Evolutionary conservation across 2,888 invertebrate genomes (phyloP), one percentile per base, ranked within the genome.

Genomic region (Prostheceraeus crozeri): DNA sequence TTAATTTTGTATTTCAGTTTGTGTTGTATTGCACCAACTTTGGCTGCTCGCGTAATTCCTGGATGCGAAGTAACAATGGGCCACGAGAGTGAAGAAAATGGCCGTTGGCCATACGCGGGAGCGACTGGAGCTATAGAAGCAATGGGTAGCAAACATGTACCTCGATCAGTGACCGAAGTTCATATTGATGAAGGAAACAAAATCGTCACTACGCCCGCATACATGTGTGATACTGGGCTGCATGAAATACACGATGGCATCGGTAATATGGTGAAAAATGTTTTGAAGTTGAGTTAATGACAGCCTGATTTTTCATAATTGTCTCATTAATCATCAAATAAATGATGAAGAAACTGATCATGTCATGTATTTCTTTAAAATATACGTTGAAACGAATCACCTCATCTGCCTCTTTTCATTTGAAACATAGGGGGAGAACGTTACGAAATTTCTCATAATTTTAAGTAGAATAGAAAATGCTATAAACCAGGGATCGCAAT

Each of bases 141-240:
- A n/a, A 76, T 81, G 76, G 81, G 80, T 1, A 79, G 80, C 14
- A 76, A 70, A 52, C 72, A 75, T 62, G 63, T 73, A 35, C 68
- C 67, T 36, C n/a, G n/a, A n/a, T n/a, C n/a, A n/a, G n/a, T 73
- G 25, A 66, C 66, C 57, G 80, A 79, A 60, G 71, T 78, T 4
- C 74, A 76, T 36, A 69, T 76, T 30, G 81, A 81, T 68, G 69
- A 69, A 14, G 71, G 73, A n/a, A 77, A 79, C 68, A 75, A 77
- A 52, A 70, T 81, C 19, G 78, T 79, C 6, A 80, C 80, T 10
- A 79, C 81, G n/a, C 81, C 81, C 3, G 81, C 81, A 1, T 82
- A 77, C 71, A 78, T 82, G 79, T 80, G 79, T 64, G 72, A 78
- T 33, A 77, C 80, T 60, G n/a, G n/a, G n/a, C n/a, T n/a, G n/a